A percentile compares a stretch with the other conserved stretches of the same genome.
Evolutionary conservation across 2,797 vertebrate genomes (phyloP).

Genomic region (Microctenopoma lineatum): DNA sequence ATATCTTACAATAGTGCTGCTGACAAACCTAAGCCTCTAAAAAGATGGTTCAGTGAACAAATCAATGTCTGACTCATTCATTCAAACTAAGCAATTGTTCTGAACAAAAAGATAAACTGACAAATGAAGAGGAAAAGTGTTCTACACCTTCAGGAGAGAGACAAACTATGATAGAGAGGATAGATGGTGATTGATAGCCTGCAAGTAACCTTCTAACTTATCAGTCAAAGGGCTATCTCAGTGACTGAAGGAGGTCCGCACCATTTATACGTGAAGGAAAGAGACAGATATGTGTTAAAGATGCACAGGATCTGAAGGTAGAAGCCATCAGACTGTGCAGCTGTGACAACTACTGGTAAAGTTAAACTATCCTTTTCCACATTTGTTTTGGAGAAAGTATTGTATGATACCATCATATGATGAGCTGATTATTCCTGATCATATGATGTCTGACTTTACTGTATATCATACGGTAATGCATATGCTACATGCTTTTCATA

Average conservation of each 20-base stretch:
- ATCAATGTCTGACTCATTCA: constrained; percentile 32
- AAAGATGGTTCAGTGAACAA: constrained; percentile 28
- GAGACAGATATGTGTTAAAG: constrained; percentile 22
- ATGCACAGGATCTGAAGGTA: too few relatives aligned
- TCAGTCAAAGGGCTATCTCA: constrained; percentile 23
- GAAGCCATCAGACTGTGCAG: too few relatives aligned
- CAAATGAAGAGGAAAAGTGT: not conserved
- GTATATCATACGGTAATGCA: too few relatives aligned
- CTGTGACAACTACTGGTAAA: too few relatives aligned
- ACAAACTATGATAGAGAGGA: not conserved
- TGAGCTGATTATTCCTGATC: too few relatives aligned
- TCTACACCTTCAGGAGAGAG: constrained; percentile 1
- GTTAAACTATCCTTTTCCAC: too few relatives aligned
- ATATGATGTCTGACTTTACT: too few relatives aligned
- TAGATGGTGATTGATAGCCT: constrained; percentile 17
- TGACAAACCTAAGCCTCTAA: constrained; percentile 21
- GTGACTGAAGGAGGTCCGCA: not conserved
- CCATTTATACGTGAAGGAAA: constrained; percentile 8
- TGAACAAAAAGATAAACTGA: not conserved
- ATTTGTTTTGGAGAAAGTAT: too few relatives aligned
- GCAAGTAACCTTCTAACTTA: constrained; percentile 21
- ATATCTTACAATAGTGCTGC: not conserved
- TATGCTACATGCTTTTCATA: too few relatives aligned
- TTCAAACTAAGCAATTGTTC: constrained; percentile 13
- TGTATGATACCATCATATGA: too few relatives aligned